Conservation (phyloP, 2,888 invertebrate species). For the Teleiodes luculella region DNA sequence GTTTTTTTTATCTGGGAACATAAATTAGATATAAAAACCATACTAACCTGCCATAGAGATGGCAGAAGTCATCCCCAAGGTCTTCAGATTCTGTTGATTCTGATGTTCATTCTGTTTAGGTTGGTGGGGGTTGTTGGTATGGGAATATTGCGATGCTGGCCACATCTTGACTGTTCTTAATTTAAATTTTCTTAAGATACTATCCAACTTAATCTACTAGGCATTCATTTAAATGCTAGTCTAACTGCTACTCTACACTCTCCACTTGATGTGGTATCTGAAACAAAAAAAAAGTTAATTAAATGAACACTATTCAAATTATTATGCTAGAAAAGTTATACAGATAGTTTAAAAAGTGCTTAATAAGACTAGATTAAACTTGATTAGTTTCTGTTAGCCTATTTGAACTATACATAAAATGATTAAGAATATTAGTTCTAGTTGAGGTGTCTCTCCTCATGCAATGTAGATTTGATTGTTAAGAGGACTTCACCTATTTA, state of each 20-base stretch:
- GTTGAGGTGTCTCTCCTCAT: no score
- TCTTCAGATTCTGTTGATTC: slow-evolving; percentile 80
- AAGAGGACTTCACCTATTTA: no score
- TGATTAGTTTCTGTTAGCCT: no score
- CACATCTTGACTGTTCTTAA: slow-evolving; percentile 62
- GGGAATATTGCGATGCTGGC: slow-evolving; percentile 74
- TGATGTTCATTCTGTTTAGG: slow-evolving; percentile 64
- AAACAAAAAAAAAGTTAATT: no score
- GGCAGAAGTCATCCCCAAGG: slow-evolving; percentile 95
- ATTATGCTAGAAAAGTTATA: no score
- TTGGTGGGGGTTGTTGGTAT: slow-evolving; percentile 53
- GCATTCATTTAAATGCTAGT: slow-evolving; percentile 34
- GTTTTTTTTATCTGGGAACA: no score
- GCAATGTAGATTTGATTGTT: no score
- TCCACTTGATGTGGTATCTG: slow-evolving; percentile 35
- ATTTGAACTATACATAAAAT: no score
- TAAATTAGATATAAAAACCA: background rate
- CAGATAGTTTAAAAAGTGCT: no score
- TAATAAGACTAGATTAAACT: no score
- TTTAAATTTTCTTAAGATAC: background rate
- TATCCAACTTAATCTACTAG: background rate
- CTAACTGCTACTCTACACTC: slow-evolving; percentile 23
- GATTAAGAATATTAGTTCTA: no score
- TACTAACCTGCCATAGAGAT: slow-evolving; percentile 89
- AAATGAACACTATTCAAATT: background rate